Evolutionary conservation across 2,113 vertebrate species (phyloP).

Genomic region (Marmota flaviventris): DNA sequence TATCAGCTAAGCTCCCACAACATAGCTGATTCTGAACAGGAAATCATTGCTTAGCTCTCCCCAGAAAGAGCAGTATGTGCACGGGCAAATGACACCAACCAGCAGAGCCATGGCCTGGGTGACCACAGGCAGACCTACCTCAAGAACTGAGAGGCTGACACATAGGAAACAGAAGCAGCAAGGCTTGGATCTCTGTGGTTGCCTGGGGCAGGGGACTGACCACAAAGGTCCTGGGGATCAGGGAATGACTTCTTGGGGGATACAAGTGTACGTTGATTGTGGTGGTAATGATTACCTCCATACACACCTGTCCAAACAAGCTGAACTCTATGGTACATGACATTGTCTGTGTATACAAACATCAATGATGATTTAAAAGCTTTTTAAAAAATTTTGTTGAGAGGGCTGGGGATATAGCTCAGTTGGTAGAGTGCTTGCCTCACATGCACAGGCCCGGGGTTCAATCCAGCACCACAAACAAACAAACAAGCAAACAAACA

Average conservation of each 20-base stretch:
- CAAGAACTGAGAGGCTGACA: background rate
- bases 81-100: background rate
- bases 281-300: background rate
- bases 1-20: accelerated
- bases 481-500: too few relatives aligned
- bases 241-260: background rate
- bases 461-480: too few relatives aligned
- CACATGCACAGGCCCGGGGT: too few relatives aligned
- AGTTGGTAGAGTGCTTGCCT: too few relatives aligned
- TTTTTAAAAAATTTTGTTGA: background rate
- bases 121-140: background rate
- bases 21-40: background rate
- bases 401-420: too few relatives aligned
- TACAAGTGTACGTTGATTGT: background rate
- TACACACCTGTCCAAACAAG: background rate
- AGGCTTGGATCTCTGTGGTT: background rate
- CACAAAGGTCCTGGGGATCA: background rate
- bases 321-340: background rate
- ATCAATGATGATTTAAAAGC: background rate
- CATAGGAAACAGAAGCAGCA: background rate
- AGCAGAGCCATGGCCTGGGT: background rate
- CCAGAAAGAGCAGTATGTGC: background rate
- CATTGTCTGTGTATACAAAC: background rate
- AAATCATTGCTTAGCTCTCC: background rate
- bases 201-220: background rate